Percentiles rank a stretch among this genome's conserved stretches.
Conservation (phyloP, 2,888 invertebrate species). For the Schizaphis graminum region DNA sequence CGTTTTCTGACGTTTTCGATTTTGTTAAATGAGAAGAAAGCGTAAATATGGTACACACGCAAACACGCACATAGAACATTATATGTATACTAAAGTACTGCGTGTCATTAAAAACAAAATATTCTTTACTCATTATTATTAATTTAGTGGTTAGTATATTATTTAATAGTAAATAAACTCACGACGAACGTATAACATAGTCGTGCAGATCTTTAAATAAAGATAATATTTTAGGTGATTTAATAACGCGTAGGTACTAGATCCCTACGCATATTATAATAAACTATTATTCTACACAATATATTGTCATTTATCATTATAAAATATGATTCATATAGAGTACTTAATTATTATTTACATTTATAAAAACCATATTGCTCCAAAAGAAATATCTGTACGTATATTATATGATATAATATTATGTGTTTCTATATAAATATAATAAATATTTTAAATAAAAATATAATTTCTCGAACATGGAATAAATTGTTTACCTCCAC, state of each 20-base stretch:
- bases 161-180: not conserved
- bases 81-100: not conserved
- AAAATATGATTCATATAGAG: not conserved
- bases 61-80: not conserved
- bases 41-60: not conserved
- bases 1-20: not conserved
- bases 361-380: conserved; percentile 4
- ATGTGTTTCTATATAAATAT: not conserved
- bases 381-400: not conserved
- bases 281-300: not conserved
- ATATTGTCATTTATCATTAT: not conserved
- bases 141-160: not conserved
- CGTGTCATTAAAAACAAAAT: not conserved
- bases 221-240: not conserved
- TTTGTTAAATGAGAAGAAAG: not conserved
- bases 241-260: not conserved
- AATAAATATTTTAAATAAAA: not conserved
- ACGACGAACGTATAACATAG: not conserved
- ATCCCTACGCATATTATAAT: not conserved
- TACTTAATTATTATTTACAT: not conserved
- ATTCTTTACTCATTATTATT: not conserved
- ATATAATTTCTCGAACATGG: not conserved
- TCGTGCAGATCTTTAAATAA: not conserved
- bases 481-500: not conserved
- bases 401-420: not conserved